Evolutionary conservation across 2,888 invertebrate genomes (phyloP), one percentile per base, ranked within the genome.

Genomic region (Meloe dianella): DNA sequence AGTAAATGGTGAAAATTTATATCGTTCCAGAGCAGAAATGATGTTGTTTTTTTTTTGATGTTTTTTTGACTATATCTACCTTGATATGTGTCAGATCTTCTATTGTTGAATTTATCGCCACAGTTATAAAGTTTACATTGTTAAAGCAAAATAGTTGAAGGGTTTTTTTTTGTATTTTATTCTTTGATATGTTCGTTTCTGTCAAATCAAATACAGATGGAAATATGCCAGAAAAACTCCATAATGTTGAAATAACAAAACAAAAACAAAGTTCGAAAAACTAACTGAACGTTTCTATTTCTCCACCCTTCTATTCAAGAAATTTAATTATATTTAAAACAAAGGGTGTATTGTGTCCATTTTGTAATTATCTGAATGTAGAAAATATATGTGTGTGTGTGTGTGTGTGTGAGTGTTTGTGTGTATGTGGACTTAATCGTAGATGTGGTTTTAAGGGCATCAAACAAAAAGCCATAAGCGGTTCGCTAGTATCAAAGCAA

Each of bases 321-420:
- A 70, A 73, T 73, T 73, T 71, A 73, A 73, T 73, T 69, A 73
- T 68, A 35, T 12, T 2, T 35, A 14, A 8, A 22, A 10, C 63
- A 60, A 61, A 70, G 61, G 72, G 3, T n/a, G n/a, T n/a, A n/a
- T 66, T 66, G 64, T n/a, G 67, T 66, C 71, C 72, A 67, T 67
- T 71, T 71, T 64, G 68, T 71, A 71, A 74, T 74, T 74, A 74
- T 71, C 71, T 66, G 65, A 70, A 71, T 71, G 71, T 64, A 69
- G 61, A 60, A 69, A 65, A 68, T 69, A 69, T 66, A 63, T 67
- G 56, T 62, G 58, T 12, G 22, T 70, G 62, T 68, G 71, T 69
- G 60, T 67, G 62, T 59, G 65, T 68, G 69, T 64, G 73, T 65
- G 63, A 63, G 66, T 59, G 63, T 68, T 69, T 58, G 58, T 64